Evolutionary conservation across 2,888 invertebrate species (phyloP), one percentile per base, ranked within the genome.

Genomic region (Dione juno): DNA sequence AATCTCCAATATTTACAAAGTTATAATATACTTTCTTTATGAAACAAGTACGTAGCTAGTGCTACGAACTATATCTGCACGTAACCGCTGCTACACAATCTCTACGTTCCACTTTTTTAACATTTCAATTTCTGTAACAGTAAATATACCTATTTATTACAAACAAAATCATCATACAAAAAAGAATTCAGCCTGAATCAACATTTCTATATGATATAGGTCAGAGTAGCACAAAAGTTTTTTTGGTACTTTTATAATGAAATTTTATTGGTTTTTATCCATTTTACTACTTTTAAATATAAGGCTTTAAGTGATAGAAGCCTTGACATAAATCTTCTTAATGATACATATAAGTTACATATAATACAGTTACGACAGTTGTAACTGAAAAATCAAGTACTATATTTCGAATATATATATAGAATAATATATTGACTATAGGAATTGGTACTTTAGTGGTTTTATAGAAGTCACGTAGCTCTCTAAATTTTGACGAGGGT

Each of bases 391-490:
- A n/a, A n/a, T n/a, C n/a, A n/a, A n/a, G n/a, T 37, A 37, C 37
- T 37, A 6, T 37, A 6, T 37, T 37, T 37, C 8, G 8, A 37
- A 6, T n/a, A n/a, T 16, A 16, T 48, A 8, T 48, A 48, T 3
- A 10, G n/a, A 54, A 54, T 54, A 54, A 37, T 53, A 35, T 43
- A 21, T 61, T 21, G 11, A 2, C 9, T 45, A 28, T 11, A 40
- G 5, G 19, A 35, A 10, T 16, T 19, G 40, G n/a, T 35, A 16
- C 45, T 28, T 10, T 43, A 59, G 37, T 11, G 40, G 21, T 10
- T 52, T 16, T 19, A 37, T 19, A 64, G 19, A 52, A 64, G 52
- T 64, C 64, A 64, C 50, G 52, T 64, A 52, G 64, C 64, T 64
- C 19, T 48, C 21, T 52, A 52, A 52, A 64, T 52, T 52, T 64